Evolutionary conservation across 2,113 vertebrate species (phyloP), one percentile per base, ranked within the genome.

Genomic region (Galbula dea): DNA sequence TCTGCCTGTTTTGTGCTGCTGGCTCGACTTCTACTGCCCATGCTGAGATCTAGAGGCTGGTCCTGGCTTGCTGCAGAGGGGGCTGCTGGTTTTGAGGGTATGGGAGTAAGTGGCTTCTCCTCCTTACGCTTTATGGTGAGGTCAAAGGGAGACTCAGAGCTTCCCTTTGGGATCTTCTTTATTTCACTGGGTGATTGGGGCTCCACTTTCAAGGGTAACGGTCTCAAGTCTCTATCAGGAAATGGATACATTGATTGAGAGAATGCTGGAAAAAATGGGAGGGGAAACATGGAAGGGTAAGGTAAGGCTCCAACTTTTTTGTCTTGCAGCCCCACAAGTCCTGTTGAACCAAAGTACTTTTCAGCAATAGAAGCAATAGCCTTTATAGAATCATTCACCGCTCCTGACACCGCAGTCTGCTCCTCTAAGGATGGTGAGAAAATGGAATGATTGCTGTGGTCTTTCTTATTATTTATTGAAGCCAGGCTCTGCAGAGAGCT

Each of bases 311-410:
- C 98, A 32, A 99, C 98, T 97, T 99, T 99, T 98, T 99, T 99
- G 97, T 99, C 98, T 97, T 99, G 99, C 93, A 99, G 98, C 95
- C 99, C 98, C 95, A 98, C 98, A 95, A 99, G 98, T 97, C 99
- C 99, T 90, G 99, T 98, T 84, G 99, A 99, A 98, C 99, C 99
- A 98, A 99, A 99, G 97, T 99, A 99, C 98, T 99, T 99, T 97
- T 99, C 99, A 93, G 99, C 99, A 97, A 99, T 99, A 97, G 99
- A 99, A 95, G 99, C 99, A 97, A 99, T 99, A 97, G 99, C 99
- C 97, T 99, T 99, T 97, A 99, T 99, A 97, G 99, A 99, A 98
- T 99, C 99, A 98, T 99, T 99, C 94, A 99, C 99, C 91, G 99
- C 99, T 97, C 99, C 99, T 89, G 99, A 99, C 95, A 99, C 99